Base-by-base conservation (phyloP, 35 echinoderm and acorn worm species). In the Apostichopus parvimensis region DNA sequence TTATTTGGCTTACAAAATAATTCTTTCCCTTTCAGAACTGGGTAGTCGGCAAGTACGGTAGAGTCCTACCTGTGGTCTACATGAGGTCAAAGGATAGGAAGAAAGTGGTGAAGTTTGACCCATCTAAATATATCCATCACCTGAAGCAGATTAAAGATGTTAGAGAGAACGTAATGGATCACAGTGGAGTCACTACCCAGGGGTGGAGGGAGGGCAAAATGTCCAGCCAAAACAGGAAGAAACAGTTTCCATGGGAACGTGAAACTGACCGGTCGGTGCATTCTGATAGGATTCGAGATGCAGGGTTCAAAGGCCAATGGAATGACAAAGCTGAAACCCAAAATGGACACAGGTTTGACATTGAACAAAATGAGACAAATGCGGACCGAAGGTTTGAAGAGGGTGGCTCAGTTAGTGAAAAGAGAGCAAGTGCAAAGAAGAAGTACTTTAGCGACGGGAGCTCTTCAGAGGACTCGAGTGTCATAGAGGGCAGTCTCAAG, bases 51-150 rank as follows among this genome's bases (percentile, higher is more conserved):
- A 98, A 95, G 73, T 98, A 91, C 93, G 96, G 96, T 5, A 85
- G 94, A 56, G 96, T 98, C 17, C 22, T 98, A 17, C 96, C 96
- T 17, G 91, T 98, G 23, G 87, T 98, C 15, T 94, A 98, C 94
- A 64, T 98, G 53, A 81, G 94, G 52, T 85, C 94, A 25, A 95
- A 87, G 90, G 94, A 95, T 45, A 98, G 95, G 60, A 88, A 87
- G 87, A 95, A 95, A 71, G 45, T 94, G 6, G 81, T 94, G 45
- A 94, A 93, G 57, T 92, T 57, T 78, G 96, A 98, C 75, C 96
- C 96, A 7, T 94, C 94, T 28, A 95, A 98, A 53, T 93, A 93
- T 72, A 79, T 79, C 4, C 96, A 98, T 78, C 56, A 94, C 26
- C 56, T 98, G 24, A 94, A 92, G 73, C 89, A 91, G 54, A 83